Evolutionary conservation across 2,888 invertebrate genomes (phyloP).

Genomic region (Drosophila maculinotata): DNA sequence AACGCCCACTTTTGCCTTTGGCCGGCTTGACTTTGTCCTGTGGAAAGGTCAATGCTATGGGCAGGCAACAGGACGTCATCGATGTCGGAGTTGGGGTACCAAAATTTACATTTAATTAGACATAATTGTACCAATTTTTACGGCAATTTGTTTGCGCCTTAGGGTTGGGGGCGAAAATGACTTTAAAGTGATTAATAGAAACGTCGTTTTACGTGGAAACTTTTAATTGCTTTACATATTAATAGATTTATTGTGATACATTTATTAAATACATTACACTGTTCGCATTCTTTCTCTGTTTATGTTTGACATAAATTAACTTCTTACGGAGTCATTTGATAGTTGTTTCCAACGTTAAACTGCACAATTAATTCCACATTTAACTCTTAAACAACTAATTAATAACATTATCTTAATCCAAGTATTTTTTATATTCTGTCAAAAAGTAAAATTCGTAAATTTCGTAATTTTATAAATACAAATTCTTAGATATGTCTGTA

Average conservation of each 20-base stretch:
- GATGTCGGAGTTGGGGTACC: slow-evolving; percentile 33
- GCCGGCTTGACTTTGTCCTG: slow-evolving; percentile 49
- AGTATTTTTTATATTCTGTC: too few relatives aligned
- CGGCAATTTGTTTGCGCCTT: slow-evolving; percentile 40
- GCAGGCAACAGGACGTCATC: slow-evolving; percentile 6
- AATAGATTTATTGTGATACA: not conserved
- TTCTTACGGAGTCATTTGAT: too few relatives aligned
- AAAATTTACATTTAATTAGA: slow-evolving; percentile 76
- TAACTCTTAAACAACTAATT: too few relatives aligned
- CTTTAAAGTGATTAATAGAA: slow-evolving; percentile 50
- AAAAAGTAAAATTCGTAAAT: too few relatives aligned
- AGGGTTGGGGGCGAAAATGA: slow-evolving; percentile 7
- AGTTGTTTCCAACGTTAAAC: too few relatives aligned
- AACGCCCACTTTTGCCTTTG: slow-evolving; percentile 27
- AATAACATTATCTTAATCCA: too few relatives aligned
- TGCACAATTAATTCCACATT: too few relatives aligned
- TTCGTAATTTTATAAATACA: too few relatives aligned
- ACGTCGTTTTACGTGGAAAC: slow-evolving; percentile 18
- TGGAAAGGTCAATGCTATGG: slow-evolving; percentile 53
- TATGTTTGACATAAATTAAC: too few relatives aligned
- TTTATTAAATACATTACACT: slow-evolving; percentile 1
- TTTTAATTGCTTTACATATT: slow-evolving; percentile 9
- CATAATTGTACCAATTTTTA: slow-evolving; percentile 70
- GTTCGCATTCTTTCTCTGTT: not conserved
- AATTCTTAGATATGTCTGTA: too few relatives aligned